phyloP scores from a whole-genome alignment of 2,113 vertebrate genomes.

The Platichthys stellatus region DNA sequence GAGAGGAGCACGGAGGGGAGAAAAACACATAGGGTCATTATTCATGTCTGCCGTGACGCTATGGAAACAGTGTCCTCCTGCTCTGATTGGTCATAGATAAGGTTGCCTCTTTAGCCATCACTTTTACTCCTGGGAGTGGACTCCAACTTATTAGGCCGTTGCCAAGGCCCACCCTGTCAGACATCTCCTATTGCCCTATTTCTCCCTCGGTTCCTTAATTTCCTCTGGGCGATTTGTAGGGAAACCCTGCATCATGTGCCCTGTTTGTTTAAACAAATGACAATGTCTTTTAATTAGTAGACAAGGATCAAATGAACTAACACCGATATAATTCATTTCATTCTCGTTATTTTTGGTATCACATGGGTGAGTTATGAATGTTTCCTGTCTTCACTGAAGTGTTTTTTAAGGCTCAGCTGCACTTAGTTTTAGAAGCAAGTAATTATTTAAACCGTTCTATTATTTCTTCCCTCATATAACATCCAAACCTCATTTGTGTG shows the following conservation, averaged over 20 bases:
- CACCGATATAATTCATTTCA: neutral
- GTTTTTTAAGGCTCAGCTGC: neutral
- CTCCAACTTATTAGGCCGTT: conserved; percentile 53
- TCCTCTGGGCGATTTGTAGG: conserved; percentile 27
- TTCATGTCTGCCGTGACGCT: conserved; percentile 74
- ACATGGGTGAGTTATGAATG: neutral
- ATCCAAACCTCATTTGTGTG: conserved; percentile 36
- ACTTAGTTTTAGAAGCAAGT: conserved; percentile 11
- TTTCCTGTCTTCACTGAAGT: neutral
- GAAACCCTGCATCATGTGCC: conserved; percentile 34
- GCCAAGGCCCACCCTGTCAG: conserved; percentile 49
- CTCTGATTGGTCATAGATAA: conserved; percentile 77
- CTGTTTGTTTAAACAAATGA: conserved; percentile 35
- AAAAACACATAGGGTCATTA: conserved; percentile 74
- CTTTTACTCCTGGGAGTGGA: conserved; percentile 55
- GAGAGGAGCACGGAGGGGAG: conserved; percentile 51
- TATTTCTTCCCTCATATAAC: conserved; percentile 46
- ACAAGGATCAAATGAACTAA: conserved; percentile 7
- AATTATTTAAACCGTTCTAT: conserved; percentile 14
- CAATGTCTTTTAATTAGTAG: conserved; percentile 26
- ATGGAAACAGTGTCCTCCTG: conserved; percentile 77
- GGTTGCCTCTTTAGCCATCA: conserved; percentile 58
- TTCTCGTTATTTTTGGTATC: neutral
- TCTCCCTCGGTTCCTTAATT: conserved; percentile 35
- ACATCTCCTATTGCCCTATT: conserved; percentile 46